Conservation (phyloP, 2,113 vertebrate genomes). For the Bos indicus region DNA sequence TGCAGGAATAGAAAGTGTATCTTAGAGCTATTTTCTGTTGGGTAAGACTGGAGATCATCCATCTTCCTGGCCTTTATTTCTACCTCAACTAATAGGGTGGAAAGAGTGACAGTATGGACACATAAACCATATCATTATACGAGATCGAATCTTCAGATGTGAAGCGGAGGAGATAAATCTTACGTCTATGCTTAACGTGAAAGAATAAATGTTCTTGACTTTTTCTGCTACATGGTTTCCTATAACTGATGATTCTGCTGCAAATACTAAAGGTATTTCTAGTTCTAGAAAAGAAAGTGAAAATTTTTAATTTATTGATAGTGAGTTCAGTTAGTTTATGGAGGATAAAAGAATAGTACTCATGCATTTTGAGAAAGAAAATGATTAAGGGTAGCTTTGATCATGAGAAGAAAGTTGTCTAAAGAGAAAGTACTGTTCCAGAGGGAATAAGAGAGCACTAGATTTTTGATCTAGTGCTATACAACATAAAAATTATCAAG, state of each 20-base stretch:
- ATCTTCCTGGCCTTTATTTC: slow-evolving; percentile 44
- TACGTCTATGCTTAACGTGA: not conserved
- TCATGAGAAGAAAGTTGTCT: not conserved
- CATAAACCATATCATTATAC: not conserved
- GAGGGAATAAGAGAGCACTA: not conserved
- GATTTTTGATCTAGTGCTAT: not conserved
- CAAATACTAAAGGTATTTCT: not conserved
- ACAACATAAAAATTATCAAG: not conserved
- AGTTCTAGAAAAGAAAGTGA: not conserved
- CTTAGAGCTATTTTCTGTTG: slow-evolving; percentile 53
- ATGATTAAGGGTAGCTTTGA: not conserved
- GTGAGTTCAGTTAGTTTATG: not conserved
- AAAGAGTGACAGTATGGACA: not conserved
- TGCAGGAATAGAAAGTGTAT: slow-evolving; percentile 69
- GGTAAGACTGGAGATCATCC: not conserved
- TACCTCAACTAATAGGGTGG: not conserved
- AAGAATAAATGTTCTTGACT: not conserved
- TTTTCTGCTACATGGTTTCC: slow-evolving; percentile 9
- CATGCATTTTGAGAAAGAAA: not conserved
- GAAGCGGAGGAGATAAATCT: not conserved
- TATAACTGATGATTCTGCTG: not conserved
- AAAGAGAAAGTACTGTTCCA: not conserved
- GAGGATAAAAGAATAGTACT: not conserved
- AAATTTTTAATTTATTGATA: not conserved
- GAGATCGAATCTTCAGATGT: not conserved